phyloP scores from a whole-genome alignment of 2,113 vertebrate genomes.

The Chelonoidis abingdonii region DNA sequence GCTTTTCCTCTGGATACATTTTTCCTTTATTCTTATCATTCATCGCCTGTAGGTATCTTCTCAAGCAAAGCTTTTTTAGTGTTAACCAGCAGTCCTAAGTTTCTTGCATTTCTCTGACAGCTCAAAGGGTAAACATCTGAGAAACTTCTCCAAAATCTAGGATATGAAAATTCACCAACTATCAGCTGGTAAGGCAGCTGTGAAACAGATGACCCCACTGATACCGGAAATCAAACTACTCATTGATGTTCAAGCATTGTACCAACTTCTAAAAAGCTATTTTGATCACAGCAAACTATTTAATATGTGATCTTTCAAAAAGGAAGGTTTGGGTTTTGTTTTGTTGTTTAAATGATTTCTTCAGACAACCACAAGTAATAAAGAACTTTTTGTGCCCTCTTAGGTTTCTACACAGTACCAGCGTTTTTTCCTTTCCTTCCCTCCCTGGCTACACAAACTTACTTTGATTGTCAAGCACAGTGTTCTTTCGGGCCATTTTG shows the following conservation, averaged over 20 bases:
- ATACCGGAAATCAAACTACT: background rate
- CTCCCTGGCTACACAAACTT: background rate
- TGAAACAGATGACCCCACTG: background rate
- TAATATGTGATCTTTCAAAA: conserved; percentile 19
- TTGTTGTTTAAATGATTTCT: conserved; percentile 24
- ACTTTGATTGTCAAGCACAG: background rate
- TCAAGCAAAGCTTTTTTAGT: background rate
- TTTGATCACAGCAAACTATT: conserved; percentile 17
- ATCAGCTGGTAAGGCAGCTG: background rate
- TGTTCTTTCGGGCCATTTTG: background rate
- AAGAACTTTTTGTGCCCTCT: background rate
- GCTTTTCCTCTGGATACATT: background rate
- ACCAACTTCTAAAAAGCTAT: conserved; percentile 7
- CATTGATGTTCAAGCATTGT: conserved; percentile 1
- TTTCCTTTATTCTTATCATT: background rate
- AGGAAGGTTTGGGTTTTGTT: background rate
- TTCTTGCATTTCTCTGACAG: background rate
- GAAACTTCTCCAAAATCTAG: background rate
- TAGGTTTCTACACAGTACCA: background rate
- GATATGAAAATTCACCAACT: background rate
- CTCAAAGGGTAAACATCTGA: background rate
- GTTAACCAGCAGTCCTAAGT: background rate
- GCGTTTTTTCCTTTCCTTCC: background rate
- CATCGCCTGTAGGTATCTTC: background rate
- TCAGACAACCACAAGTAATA: conserved; percentile 37